phyloP scores from a whole-genome alignment of 2,797 vertebrate genomes.

The Heterohyrax brucei region DNA sequence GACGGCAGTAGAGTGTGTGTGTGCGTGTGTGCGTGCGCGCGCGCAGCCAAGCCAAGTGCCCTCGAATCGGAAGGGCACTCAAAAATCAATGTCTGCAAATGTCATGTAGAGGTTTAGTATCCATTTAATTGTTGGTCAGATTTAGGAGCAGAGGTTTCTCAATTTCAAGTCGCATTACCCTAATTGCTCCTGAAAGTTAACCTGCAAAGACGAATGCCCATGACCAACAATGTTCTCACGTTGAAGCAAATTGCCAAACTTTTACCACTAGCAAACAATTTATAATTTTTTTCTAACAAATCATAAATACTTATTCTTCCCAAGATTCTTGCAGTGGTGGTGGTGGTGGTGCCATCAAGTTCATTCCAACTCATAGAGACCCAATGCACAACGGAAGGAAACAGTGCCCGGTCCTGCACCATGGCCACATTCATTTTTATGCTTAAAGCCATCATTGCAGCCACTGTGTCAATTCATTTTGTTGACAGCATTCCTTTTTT shows the following conservation, averaged over 20 bases:
- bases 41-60: too few relatives aligned
- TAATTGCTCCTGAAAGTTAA: neutral
- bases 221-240: neutral
- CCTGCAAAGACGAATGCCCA: neutral
- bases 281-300: neutral
- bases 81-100: neutral
- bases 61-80: too few relatives aligned
- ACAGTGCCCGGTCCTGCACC: too few relatives aligned
- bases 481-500: too few relatives aligned
- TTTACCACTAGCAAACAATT: neutral
- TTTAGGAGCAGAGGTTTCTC: neutral
- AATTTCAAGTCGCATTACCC: neutral
- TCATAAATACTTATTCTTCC: constrained; percentile 21
- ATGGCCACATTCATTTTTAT: too few relatives aligned
- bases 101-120: neutral
- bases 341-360: too few relatives aligned
- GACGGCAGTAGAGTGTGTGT: too few relatives aligned
- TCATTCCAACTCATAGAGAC: too few relatives aligned
- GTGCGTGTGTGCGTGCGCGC: too few relatives aligned
- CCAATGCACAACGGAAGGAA: too few relatives aligned
- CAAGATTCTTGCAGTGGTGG: neutral
- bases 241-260: neutral
- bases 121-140: neutral
- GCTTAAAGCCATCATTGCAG: too few relatives aligned
- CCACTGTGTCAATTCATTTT: too few relatives aligned